A percentile compares a stretch with the other conserved stretches of the same genome.
Evolutionary conservation across 2,797 vertebrate genomes (phyloP).

Genomic region (Chaetodon trifasciatus): DNA sequence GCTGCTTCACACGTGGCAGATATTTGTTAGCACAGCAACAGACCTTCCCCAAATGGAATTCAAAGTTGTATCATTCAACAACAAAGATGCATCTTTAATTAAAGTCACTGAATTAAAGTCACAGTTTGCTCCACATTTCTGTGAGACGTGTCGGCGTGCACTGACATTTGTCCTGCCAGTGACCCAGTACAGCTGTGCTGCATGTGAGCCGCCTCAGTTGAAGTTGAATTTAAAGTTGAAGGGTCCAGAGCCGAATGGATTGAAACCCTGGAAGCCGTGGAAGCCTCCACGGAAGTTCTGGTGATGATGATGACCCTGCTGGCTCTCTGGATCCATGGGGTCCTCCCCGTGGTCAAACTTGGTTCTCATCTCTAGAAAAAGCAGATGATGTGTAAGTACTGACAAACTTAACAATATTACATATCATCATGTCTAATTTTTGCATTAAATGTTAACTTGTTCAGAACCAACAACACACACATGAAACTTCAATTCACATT

Average conservation of each 20-base stretch:
- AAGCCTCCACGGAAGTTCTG: conserved; percentile 90
- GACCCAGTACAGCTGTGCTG: conserved; percentile 38
- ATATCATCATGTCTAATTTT: neutral
- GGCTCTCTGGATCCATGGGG: conserved; percentile 95
- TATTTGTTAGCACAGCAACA: conserved; percentile 67
- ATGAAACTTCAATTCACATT: neutral
- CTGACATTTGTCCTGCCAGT: conserved; percentile 15
- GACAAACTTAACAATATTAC: neutral
- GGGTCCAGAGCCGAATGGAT: conserved; percentile 96
- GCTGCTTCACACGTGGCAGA: conserved; percentile 53
- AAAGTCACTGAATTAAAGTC: conserved; percentile 57
- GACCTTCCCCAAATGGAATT: conserved; percentile 45
- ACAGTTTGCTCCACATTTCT: conserved; percentile 39
- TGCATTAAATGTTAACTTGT: too few species aligned
- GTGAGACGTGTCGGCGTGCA: conserved; percentile 15
- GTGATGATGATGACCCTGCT: conserved; percentile 89
- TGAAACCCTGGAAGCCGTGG: conserved; percentile 95
- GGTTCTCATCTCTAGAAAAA: conserved; percentile 91
- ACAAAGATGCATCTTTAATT: conserved; percentile 56
- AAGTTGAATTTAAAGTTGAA: conserved; percentile 98
- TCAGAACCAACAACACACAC: neutral
- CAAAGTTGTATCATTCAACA: conserved; percentile 48
- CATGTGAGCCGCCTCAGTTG: conserved; percentile 83
- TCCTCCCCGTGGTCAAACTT: conserved; percentile 97
- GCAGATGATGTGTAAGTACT: neutral